Percentiles rank a stretch among this genome's conserved stretches.
Evolutionary conservation across 2,797 vertebrate species (phyloP).

Genomic region (Allobates femoralis): DNA sequence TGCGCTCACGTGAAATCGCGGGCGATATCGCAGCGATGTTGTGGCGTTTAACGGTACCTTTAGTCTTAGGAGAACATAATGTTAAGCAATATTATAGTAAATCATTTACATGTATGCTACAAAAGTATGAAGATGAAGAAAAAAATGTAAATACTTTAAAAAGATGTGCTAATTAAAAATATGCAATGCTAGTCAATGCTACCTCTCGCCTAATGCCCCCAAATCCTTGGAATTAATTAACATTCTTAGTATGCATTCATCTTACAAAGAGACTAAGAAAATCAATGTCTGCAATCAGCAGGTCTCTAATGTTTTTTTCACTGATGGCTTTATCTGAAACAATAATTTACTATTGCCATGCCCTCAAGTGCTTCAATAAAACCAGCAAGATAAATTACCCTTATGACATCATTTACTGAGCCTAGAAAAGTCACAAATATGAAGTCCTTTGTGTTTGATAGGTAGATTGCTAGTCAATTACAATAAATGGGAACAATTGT

Average conservation of each 20-base stretch:
- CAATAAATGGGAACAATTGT: not conserved
- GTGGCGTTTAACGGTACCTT: too few relatives aligned
- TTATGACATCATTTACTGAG: constrained; percentile 26
- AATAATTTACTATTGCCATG: constrained; percentile 4
- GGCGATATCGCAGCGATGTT: too few relatives aligned
- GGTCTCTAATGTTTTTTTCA: constrained; percentile 22
- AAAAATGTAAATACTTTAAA: too few relatives aligned
- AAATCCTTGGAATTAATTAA: constrained; percentile 25
- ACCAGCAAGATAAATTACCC: constrained; percentile 17
- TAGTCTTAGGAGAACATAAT: too few relatives aligned
- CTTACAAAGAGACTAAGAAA: constrained; percentile 20
- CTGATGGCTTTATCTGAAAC: constrained; percentile 23
- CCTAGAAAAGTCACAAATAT: constrained; percentile 19
- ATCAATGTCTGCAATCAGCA: constrained; percentile 37
- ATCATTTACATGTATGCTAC: too few relatives aligned
- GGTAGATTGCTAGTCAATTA: not conserved
- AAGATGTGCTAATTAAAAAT: too few relatives aligned
- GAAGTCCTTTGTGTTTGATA: not conserved
- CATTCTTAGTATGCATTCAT: constrained; percentile 10
- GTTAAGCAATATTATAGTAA: too few relatives aligned
- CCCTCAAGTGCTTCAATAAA: constrained; percentile 5
- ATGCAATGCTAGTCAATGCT: not conserved
- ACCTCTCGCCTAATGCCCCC: not conserved
- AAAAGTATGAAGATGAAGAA: too few relatives aligned
- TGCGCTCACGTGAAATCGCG: too few relatives aligned